Base-by-base conservation (phyloP, 2,888 invertebrate species). In the Endomychus coccineus region DNA sequence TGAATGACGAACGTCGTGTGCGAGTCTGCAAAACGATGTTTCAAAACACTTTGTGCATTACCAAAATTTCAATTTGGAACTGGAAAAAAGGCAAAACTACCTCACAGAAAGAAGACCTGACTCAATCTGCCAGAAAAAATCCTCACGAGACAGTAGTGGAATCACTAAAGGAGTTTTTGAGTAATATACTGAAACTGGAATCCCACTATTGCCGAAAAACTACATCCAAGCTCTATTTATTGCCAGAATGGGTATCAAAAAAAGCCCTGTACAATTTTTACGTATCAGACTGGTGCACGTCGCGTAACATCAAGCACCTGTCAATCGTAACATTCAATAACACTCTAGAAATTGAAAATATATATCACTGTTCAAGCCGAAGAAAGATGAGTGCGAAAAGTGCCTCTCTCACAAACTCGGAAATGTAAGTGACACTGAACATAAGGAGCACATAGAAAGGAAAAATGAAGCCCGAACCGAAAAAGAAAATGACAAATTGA, bases 201-300 rank as follows among this genome's bases (percentile, higher is more conserved):
- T 49, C 48, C 4, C 50, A 51, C 31, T 50, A 50, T 36, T 50
- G 51, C 38, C 35, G 51, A 32, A 30, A 36, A 27, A 31, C 38
- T 23, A 36, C 45, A 13, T 31, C 34, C 9, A 49, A 51, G 42
- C 28, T 45, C 16, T 51, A 50, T 33, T 41, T 53, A 30, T 46
- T 48, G 39, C 49, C 41, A 14, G 29, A 35, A 13, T 46, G 36
- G 34, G 19, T 31, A n/a, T 33, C 33, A 10, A 40, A 40, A 24
- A 27, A 23, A 15, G 16, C 28, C 7, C 36, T 51, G 23, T 50
- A 36, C 34, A 35, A 38, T 9, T 28, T 43, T 19, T 51, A 49
- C 39, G 27, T 16, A 29, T 17, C 17, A 9, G 19, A 39, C 29
- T 36, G 42, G 21, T 49, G 47, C 31, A 33, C 33, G 16, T 37